Evolutionary conservation across 2,797 vertebrate species (phyloP), one percentile per base, ranked within the genome.

Genomic region (Mastacembelus armatus): DNA sequence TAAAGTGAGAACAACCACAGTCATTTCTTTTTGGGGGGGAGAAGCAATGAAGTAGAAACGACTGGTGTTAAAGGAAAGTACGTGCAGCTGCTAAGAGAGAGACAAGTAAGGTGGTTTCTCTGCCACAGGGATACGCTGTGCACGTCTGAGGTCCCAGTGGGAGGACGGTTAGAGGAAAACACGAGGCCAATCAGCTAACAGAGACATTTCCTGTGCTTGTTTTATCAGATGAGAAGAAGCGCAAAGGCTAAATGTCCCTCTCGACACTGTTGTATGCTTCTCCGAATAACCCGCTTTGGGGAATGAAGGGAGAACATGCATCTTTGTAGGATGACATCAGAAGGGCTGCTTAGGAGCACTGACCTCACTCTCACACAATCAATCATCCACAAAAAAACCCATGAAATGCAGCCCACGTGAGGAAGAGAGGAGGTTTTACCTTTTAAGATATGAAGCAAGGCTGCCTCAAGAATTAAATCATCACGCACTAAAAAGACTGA

Each of bases 171-270:
- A 82, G 55, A 84, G 83, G 77, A 88, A 87, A 92, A 81, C 88
- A 88, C 81, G 72, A 76, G 88, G 86, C 89, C 86, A 92, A 92
- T 86, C 88, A 84, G 84, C 85, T 82, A 71, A 80, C 85, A 78
- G 86, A 92, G 85, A 92, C 90, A 92, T 94, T 94, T 94, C 92
- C 93, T 93, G 91, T 90, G 84, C 88, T 89, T 84, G 87, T 88
- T 93, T 93, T 92, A 93, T 93, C 92, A 91, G 93, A 93, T 92
- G 85, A 92, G 78, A 79, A 86, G 86, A 87, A 86, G 83, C 85
- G 85, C 66, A 76, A 65, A 81, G 83, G 85, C 85, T 74, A 86
- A 89, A 89, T 39, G 70, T 74, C 77, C 74, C 39, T 66, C 66
- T 85, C 61, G 58, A 82, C 80, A 79, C 47, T 39, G 60, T 60